Evolutionary conservation across 2,113 vertebrate genomes (phyloP), one percentile per base, ranked within the genome.

Genomic region (Dasyornis broadbenti): DNA sequence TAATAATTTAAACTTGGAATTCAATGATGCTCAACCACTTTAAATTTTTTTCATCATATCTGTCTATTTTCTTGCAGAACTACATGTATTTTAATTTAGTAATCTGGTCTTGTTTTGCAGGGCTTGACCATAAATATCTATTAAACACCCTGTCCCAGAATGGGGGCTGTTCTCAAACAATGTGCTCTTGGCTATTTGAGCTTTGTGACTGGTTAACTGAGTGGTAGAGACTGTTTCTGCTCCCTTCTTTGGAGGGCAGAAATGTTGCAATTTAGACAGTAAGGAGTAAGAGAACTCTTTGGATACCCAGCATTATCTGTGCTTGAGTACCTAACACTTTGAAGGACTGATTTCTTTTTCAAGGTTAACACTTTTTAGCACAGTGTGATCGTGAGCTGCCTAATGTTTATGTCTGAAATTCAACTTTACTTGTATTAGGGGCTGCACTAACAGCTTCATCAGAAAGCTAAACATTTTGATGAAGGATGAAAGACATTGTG

Each of bases 111-210:
- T 77, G 26, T 69, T 92, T 83, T 68, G 42, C 12, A 60, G 30
- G 10, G 39, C 79, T 91, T 91, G 8, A 44, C 57, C 2, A 1
- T 60, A 65, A 83, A 70, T 79, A 47, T 33, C 37, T 8, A 24
- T 8, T 39, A 45, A 86, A 60, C 9, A 54, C 63, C 24, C 44
- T 71, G 5, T 40, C 45, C 42, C 68, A 54, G 39, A 73, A 69
- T 24, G 18, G 19, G 26, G 20, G 12, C 37, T 57, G 11, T 33
- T 83, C 33, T 78, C 23, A 49, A 61, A 30, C 28, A 81, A 47
- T 0, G 0, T 18, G 10, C 19, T 64, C 64, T 49, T 5, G 3
- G 26, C 40, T 57, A 18, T 59, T 57, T 56, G 37, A 70, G 42
- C 24, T 91, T 57, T 59, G 30, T 14, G 2, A 8, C 13, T 35